These are phyloP conservation scores for Alsophila aescularia DNA, from an alignment of 2,888 invertebrate genomes.

Conservation along the genomic window DNA sequence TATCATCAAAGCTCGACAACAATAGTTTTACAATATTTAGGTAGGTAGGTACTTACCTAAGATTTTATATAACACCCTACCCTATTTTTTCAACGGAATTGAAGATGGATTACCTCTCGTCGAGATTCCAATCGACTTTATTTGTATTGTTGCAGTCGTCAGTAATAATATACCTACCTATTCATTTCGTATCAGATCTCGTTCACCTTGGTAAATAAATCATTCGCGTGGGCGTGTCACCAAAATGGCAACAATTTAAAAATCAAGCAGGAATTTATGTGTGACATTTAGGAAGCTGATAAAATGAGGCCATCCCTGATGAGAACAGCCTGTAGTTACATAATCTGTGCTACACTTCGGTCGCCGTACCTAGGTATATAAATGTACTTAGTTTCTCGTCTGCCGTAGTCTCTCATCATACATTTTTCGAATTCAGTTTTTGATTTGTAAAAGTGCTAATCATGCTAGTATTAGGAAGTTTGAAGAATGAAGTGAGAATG, in stretches of 20 bases:
- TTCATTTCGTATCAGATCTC: constrained; percentile 4
- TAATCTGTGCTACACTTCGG: too few species aligned
- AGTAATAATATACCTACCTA: not conserved
- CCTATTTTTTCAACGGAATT: not conserved
- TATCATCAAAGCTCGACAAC: too few species aligned
- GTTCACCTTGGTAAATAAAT: constrained; percentile 20
- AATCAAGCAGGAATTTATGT: not conserved
- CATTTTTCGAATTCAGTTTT: too few species aligned
- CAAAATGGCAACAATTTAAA: not conserved
- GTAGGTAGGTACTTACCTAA: too few species aligned
- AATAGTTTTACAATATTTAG: not conserved
- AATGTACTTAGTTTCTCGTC: too few species aligned
- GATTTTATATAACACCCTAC: too few species aligned
- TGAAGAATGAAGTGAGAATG: too few species aligned
- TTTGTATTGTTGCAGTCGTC: not conserved
- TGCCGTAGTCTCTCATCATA: too few species aligned
- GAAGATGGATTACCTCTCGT: not conserved
- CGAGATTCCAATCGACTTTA: not conserved
- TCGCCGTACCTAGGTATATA: too few species aligned
- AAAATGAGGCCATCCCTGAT: not conserved
- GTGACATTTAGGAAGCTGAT: not conserved
- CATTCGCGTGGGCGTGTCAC: constrained; percentile 17
- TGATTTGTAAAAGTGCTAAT: too few species aligned
- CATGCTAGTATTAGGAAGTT: too few species aligned
- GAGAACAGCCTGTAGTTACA: too few species aligned